phyloP scores from a whole-genome alignment of 1,140 invertebrate genomes.

The Pteromalus puparum region DNA sequence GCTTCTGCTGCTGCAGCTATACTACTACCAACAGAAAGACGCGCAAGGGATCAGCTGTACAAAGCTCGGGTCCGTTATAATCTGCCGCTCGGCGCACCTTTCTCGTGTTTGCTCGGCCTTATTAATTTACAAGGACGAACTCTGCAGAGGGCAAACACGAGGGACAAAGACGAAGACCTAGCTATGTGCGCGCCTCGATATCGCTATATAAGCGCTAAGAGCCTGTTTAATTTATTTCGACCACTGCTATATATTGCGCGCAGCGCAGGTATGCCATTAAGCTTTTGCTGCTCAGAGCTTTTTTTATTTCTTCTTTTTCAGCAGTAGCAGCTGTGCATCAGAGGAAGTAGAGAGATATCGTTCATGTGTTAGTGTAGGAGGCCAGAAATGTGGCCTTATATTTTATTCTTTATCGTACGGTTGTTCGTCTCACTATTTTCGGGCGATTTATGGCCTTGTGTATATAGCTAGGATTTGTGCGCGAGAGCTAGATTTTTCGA shows the following conservation, averaged over 20 bases:
- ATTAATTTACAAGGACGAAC: slow-evolving; percentile 63
- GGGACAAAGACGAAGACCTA: slow-evolving; percentile 43
- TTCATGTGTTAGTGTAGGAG: background rate
- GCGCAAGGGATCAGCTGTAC: slow-evolving; percentile 36
- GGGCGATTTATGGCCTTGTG: background rate
- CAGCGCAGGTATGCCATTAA: slow-evolving; percentile 56
- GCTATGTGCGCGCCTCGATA: slow-evolving; percentile 6
- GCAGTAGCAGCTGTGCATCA: too few species aligned
- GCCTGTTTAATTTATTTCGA: slow-evolving; percentile 66
- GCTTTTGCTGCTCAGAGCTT: slow-evolving; percentile 54
- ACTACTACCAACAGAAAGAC: background rate
- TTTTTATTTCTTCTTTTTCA: slow-evolving; percentile 55
- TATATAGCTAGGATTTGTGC: background rate
- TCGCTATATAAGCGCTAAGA: slow-evolving; percentile 54
- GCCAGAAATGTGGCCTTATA: slow-evolving; percentile 12
- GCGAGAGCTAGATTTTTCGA: background rate
- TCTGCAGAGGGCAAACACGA: background rate
- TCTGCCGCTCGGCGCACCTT: slow-evolving; percentile 48
- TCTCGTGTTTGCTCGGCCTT: slow-evolving; percentile 60
- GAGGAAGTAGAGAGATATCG: background rate
- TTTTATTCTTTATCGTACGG: slow-evolving; percentile 9
- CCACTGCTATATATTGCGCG: too few species aligned
- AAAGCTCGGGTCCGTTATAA: slow-evolving; percentile 43
- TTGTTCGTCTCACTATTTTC: background rate
- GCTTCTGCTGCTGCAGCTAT: background rate